phyloP scores from a whole-genome alignment of 2,888 invertebrate genomes.

The Malacosoma neustria region DNA sequence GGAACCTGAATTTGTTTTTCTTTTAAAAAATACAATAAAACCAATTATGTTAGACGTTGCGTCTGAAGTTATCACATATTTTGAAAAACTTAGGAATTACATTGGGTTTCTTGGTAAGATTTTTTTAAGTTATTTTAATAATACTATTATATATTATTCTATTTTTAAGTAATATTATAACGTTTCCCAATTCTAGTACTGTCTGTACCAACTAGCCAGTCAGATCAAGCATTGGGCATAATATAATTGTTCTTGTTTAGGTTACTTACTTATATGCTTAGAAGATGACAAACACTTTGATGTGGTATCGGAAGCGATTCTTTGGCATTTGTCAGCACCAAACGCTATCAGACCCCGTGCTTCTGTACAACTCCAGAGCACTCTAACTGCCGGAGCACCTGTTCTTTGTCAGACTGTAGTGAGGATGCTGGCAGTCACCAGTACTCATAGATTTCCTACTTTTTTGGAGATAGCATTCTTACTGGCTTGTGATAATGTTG shows the following conservation, averaged over 20 bases:
- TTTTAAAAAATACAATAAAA: constrained; percentile 32
- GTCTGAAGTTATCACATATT: constrained; percentile 33
- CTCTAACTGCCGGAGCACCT: constrained; percentile 29
- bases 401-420: constrained; percentile 27
- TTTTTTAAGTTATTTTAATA: constrained; percentile 3
- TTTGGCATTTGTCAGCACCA: constrained; percentile 42
- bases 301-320: constrained; percentile 30
- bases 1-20: constrained; percentile 14
- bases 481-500: constrained; percentile 32
- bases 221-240: too few relatives aligned
- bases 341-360: constrained; percentile 20
- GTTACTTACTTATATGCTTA: constrained; percentile 39
- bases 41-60: constrained; percentile 30
- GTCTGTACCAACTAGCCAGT: too few relatives aligned
- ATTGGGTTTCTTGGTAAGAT: constrained; percentile 44
- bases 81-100: constrained; percentile 28
- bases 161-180: too few relatives aligned
- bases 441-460: constrained; percentile 28
- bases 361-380: constrained; percentile 17
- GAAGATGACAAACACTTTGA: constrained; percentile 40
- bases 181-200: too few relatives aligned
- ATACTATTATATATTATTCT: too few relatives aligned
- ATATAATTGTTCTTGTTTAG: too few relatives aligned
- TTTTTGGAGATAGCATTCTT: constrained; percentile 38
- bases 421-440: constrained; percentile 42